Conservation (phyloP, 2,888 invertebrate genomes). For the Stegophylla sp. region DNA sequence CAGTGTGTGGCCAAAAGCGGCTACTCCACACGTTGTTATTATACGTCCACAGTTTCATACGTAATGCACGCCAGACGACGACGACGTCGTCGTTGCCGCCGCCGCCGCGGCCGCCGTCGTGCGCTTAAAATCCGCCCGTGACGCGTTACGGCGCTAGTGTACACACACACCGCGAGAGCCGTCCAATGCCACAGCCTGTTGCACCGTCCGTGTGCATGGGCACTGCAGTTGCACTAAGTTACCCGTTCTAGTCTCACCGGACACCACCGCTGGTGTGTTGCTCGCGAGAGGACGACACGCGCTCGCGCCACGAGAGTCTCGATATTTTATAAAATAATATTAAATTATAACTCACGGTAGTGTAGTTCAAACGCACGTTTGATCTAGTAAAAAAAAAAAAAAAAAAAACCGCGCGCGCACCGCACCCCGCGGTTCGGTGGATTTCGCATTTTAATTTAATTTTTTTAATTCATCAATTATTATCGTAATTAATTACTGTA, state of each 20-base stretch:
- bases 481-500: no score
- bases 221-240: slow-evolving; percentile 53
- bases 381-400: no score
- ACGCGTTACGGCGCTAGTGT: slow-evolving; percentile 56
- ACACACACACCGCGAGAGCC: neutral
- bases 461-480: no score
- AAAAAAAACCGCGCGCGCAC: no score
- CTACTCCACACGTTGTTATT: no score
- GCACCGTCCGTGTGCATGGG: slow-evolving; percentile 46
- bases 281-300: slow-evolving; percentile 7
- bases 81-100: neutral
- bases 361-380: no score
- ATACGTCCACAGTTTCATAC: no score
- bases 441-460: no score
- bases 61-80: neutral
- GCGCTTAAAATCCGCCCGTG: slow-evolving; percentile 40
- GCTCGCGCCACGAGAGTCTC: neutral
- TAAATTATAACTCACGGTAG: no score
- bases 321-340: no score
- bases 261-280: slow-evolving; percentile 7
- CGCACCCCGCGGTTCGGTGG: no score
- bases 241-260: slow-evolving; percentile 52
- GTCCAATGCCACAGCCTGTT: slow-evolving; percentile 47
- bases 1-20: no score
- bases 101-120: neutral